phyloP scores from a whole-genome alignment of 2,888 invertebrate species.

The Imbricaverruca yamaguchii region DNA sequence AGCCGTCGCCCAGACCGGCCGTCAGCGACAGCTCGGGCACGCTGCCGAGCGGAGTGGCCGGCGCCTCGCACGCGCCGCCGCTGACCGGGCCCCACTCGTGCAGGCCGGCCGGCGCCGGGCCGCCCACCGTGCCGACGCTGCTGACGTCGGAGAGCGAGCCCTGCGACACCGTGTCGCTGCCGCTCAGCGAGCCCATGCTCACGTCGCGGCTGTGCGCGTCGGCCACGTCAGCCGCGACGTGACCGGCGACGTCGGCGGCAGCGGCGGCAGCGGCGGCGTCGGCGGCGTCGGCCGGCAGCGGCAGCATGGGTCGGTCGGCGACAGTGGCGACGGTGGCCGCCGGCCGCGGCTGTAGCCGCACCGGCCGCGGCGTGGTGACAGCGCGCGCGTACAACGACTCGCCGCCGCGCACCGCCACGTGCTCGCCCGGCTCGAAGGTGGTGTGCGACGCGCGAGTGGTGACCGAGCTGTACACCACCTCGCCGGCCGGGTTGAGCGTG shows the following conservation, averaged over 20 bases:
- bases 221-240: too few species aligned
- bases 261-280: neutral
- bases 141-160: neutral
- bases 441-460: conserved; percentile 70
- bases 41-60: neutral
- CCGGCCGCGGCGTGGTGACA: conserved; percentile 38
- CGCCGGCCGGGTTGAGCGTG: conserved; percentile 74
- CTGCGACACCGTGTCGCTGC: conserved; percentile 11
- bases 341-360: neutral
- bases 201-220: neutral
- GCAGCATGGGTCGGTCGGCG: neutral
- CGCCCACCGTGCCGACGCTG: neutral
- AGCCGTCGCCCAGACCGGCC: too few species aligned
- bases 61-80: conserved; percentile 8
- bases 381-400: conserved; percentile 24
- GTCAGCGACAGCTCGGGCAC: neutral
- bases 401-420: conserved; percentile 48
- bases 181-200: conserved; percentile 16
- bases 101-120: neutral
- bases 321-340: neutral
- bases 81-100: neutral
- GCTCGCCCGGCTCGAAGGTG: conserved; percentile 66
- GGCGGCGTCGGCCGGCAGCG: neutral
- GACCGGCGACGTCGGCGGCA: too few species aligned
- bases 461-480: conserved; percentile 79